Conservation (phyloP, 2,888 invertebrate species). For the Hirtodrosophila cameraria region DNA sequence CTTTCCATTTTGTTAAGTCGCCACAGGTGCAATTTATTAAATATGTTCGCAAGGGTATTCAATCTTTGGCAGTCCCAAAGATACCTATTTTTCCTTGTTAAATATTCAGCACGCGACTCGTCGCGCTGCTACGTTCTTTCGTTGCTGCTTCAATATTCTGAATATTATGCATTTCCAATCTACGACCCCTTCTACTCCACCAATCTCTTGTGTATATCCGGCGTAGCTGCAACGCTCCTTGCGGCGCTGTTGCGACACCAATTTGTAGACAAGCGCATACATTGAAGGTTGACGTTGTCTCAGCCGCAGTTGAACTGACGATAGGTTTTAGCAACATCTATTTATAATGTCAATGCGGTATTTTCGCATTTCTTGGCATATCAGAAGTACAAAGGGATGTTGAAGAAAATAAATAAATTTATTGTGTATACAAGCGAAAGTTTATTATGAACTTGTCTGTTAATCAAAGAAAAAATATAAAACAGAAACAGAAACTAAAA, state of each 20-base stretch:
- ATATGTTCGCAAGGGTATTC: constrained; percentile 6
- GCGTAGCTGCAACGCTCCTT: constrained; percentile 4
- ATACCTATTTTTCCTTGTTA: constrained; percentile 18
- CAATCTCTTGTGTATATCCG: constrained; percentile 2
- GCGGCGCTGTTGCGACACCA: constrained; percentile 54
- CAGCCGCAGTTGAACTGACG: background rate
- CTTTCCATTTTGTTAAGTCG: too few relatives aligned
- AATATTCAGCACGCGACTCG: constrained; percentile 48
- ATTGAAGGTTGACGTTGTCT: constrained; percentile 27
- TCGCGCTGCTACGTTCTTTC: constrained; percentile 1
- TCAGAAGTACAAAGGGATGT: too few relatives aligned
- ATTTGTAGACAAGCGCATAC: constrained; percentile 53
- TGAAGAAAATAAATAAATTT: too few relatives aligned
- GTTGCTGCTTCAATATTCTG: constrained; percentile 24
- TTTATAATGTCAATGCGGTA: too few relatives aligned
- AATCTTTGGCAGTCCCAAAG: background rate
- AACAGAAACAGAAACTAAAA: too few relatives aligned
- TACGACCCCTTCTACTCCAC: constrained; percentile 5
- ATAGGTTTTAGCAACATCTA: background rate
- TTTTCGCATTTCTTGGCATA: too few relatives aligned
- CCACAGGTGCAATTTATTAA: too few relatives aligned
- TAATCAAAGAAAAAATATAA: too few relatives aligned
- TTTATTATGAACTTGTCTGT: too few relatives aligned
- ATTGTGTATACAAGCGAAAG: too few relatives aligned
- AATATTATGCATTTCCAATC: constrained; percentile 63